A percentile compares a stretch with the other conserved stretches of the same genome.
Evolutionary conservation across 2,888 invertebrate species (phyloP).

Genomic region (Acleris holmiana): DNA sequence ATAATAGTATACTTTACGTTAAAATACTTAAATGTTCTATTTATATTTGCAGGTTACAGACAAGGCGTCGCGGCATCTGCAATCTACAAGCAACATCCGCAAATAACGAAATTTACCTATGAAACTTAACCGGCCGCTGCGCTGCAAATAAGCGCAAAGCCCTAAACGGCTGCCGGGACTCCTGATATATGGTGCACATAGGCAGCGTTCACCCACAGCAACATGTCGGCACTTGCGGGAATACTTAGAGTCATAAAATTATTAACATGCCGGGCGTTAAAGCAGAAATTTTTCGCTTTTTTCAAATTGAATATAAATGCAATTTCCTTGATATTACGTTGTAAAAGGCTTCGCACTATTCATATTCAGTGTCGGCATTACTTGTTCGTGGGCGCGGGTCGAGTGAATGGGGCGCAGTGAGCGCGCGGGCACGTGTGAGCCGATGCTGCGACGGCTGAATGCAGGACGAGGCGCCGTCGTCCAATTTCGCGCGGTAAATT

Average conservation of each 20-base stretch:
- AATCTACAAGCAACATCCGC: constrained; percentile 23
- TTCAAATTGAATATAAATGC: constrained; percentile 64
- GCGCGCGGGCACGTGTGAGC: constrained; percentile 59
- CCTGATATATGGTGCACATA: constrained; percentile 17
- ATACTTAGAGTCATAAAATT: constrained; percentile 8
- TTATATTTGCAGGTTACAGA: neutral
- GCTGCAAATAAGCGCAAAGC: constrained; percentile 25
- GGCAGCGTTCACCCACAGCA: constrained; percentile 8
- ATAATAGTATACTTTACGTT: too few species aligned
- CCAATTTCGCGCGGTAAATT: constrained; percentile 89
- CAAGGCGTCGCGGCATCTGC: constrained; percentile 9
- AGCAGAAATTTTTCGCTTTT: neutral
- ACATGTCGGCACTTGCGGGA: constrained; percentile 2
- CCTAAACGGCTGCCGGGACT: constrained; percentile 11
- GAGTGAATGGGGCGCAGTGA: constrained; percentile 62
- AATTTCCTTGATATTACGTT: constrained; percentile 60
- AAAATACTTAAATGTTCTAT: neutral
- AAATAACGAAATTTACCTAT: constrained; percentile 25
- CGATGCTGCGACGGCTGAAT: constrained; percentile 68
- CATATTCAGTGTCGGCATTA: constrained; percentile 63
- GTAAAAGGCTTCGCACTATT: constrained; percentile 64
- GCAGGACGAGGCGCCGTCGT: constrained; percentile 73
- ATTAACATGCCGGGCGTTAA: neutral
- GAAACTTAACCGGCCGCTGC: constrained; percentile 16
- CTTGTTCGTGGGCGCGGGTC: constrained; percentile 61